Conservation (phyloP, 2,113 vertebrate species). For the Ammodytes marinus region DNA sequence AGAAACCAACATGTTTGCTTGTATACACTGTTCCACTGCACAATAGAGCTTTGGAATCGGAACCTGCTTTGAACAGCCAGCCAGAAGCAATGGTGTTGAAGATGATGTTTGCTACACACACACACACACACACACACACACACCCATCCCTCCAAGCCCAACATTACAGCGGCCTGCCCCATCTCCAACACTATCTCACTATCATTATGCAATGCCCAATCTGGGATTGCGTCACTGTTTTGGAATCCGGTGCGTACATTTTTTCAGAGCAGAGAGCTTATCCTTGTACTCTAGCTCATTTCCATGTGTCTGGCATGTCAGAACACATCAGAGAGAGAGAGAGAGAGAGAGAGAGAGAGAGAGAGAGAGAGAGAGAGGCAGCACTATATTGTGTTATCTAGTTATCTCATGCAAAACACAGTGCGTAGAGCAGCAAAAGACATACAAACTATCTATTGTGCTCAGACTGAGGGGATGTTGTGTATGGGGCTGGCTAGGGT, state of each 20-base stretch:
- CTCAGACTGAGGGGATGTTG: constrained; percentile 7
- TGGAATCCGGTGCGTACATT: constrained; percentile 55
- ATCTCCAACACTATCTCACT: constrained; percentile 49
- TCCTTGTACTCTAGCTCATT: constrained; percentile 55
- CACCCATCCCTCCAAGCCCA: not conserved
- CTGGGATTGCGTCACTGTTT: constrained; percentile 68
- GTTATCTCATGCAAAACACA: constrained; percentile 14
- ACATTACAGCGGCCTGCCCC: not conserved
- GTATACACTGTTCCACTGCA: not conserved
- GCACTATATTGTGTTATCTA: constrained; percentile 1
- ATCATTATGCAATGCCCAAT: constrained; percentile 67
- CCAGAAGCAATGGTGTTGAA: constrained; percentile 35
- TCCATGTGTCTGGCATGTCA: constrained; percentile 56
- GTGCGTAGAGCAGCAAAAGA: not conserved
- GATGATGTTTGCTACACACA: constrained; percentile 29
- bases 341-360: constrained; percentile 4
- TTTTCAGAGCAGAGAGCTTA: constrained; percentile 65
- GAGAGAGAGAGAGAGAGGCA: constrained; percentile 3
- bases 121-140: not conserved
- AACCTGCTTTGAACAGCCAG: constrained; percentile 18
- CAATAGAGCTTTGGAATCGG: not conserved
- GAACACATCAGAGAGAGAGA: constrained; percentile 30
- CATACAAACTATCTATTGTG: constrained; percentile 31
- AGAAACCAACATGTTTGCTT: constrained; percentile 23
- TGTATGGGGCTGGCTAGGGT: not conserved